Evolutionary conservation across 1,140 invertebrate species (phyloP), one percentile per base, ranked within the genome.

Genomic region (Reticulitermes speratus): DNA sequence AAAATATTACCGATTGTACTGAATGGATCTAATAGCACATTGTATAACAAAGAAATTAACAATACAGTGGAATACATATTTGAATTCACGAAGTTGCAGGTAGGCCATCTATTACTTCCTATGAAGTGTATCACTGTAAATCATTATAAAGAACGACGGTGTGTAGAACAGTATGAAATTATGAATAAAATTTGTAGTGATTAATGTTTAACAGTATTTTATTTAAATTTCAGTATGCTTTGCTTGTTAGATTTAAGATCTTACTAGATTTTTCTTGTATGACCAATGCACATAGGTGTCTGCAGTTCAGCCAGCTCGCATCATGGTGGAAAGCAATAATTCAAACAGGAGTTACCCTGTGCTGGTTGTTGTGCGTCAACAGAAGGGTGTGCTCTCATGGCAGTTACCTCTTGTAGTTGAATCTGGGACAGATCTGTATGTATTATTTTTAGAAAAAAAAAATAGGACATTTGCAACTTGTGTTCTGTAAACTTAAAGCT

Each of bases 381-480:
- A 95, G 85, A 93, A 93, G 90, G 92, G 92, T 90, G 92, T 95
- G 16, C 90, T 95, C 86, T 95, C 94, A 9, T 96, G 95, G 95
- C 93, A 95, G 88, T 89, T 96, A 32, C 95, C 95, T 14, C 90
- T 95, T 87, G 87, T 92, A 59, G 91, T 94, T 0, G 92, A 94
- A 87, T 92, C 92, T 0, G 89, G 90, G 9, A 89, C 89, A 82
- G 90, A 89, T 32, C 86, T 90, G 89, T 92, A 38, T 85, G n/a
- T 21, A 55, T 85, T 55, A 23, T 25, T 75, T n/a, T 5, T 65
- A 25, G 38, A 48, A 9, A 7, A 45, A 45, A 45, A 45, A 48
- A 9, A 1, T 16, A 1, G 14, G 45, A 48, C 14, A 45, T 48
- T 48, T 48, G 45, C 45, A 48, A 48, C 9, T 48, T 48, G 45